Conservation (phyloP, 2,888 invertebrate genomes). For the Digitonthophagus gazella region DNA sequence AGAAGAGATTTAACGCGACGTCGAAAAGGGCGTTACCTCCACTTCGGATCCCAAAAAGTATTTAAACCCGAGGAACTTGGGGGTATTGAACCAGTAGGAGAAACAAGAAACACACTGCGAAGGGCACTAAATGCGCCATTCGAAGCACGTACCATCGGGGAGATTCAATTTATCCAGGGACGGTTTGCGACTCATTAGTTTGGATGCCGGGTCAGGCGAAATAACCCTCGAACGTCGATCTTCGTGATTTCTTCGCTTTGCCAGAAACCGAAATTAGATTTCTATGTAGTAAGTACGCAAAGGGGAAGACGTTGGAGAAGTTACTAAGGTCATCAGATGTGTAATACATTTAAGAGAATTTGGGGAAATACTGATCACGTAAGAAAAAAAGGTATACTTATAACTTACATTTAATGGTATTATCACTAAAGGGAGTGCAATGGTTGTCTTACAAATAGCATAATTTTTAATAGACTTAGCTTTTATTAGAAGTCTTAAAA, state of each 20-base stretch:
- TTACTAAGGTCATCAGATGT: too few species aligned
- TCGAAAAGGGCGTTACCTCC: too few species aligned
- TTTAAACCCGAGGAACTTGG: background rate
- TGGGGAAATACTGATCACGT: too few species aligned
- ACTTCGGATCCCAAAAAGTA: too few species aligned
- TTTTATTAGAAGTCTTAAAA: too few species aligned
- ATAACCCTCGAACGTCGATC: background rate
- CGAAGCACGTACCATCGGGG: background rate
- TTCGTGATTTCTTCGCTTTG: background rate
- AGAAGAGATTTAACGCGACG: background rate
- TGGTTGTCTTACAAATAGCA: too few species aligned
- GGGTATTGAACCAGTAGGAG: background rate
- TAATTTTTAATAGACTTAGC: too few species aligned
- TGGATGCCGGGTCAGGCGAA: background rate
- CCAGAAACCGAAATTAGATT: background rate
- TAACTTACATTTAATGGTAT: too few species aligned
- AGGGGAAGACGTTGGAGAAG: background rate
- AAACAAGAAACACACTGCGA: background rate
- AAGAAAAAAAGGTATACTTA: too few species aligned
- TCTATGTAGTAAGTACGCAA: background rate
- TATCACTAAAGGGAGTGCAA: too few species aligned
- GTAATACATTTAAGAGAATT: too few species aligned
- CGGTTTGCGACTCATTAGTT: background rate
- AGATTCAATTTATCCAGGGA: background rate
- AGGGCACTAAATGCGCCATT: background rate